phyloP scores from a whole-genome alignment of 2,888 invertebrate species.

The Rhogogaster chlorosoma region DNA sequence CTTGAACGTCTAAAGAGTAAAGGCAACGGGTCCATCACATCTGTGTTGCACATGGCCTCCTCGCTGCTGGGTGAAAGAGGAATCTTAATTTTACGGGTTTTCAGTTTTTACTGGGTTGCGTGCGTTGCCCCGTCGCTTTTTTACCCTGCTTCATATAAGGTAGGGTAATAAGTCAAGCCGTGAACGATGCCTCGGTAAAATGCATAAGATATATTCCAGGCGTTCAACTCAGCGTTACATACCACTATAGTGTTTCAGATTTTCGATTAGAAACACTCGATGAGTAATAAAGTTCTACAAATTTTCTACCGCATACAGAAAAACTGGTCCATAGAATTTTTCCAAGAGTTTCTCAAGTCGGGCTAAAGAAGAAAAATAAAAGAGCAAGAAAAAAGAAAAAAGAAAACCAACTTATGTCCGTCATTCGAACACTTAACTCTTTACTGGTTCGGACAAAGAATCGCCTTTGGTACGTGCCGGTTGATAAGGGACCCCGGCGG shows the following conservation, averaged over 20 bases:
- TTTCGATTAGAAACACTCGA: conserved; percentile 26
- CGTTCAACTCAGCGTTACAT: no score
- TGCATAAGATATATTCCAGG: not conserved
- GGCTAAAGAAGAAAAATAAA: not conserved
- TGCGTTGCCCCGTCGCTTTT: conserved; percentile 8
- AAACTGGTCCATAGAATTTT: conserved; percentile 32
- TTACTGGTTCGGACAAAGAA: conserved; percentile 27
- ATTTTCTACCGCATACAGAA: not conserved
- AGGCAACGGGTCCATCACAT: conserved; percentile 29
- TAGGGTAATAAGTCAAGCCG: conserved; percentile 31
- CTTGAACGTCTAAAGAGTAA: conserved; percentile 10
- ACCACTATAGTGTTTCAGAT: not conserved
- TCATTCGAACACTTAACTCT: conserved; percentile 24
- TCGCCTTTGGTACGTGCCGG: conserved; percentile 5
- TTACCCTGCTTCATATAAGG: conserved; percentile 13
- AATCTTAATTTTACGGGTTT: conserved; percentile 49
- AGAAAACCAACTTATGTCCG: not conserved
- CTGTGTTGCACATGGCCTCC: conserved; percentile 44
- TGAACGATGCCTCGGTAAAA: conserved; percentile 8
- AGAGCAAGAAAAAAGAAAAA: not conserved
- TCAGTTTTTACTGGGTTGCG: conserved; percentile 41
- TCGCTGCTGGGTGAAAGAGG: conserved; percentile 3
- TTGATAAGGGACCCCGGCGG: conserved; percentile 19
- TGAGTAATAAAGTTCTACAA: not conserved
- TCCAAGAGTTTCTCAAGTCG: conserved; percentile 40